Conservation (phyloP, 2,888 invertebrate species). For the Psococerastis gibbosa region DNA sequence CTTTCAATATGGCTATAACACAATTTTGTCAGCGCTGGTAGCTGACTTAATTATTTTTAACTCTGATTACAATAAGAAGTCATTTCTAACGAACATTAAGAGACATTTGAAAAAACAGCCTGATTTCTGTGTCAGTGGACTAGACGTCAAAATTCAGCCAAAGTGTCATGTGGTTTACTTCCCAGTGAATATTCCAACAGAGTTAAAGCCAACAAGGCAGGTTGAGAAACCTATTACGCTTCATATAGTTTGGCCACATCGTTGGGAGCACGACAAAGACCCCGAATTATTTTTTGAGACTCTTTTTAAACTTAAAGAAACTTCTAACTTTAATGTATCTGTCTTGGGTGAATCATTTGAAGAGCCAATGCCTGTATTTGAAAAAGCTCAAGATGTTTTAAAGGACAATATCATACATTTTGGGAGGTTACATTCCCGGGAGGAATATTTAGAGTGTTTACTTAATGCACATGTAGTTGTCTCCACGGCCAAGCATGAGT, state of each 20-base stretch:
- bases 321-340: conserved; percentile 35
- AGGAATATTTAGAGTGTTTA: conserved; percentile 37
- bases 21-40: conserved; percentile 43
- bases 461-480: conserved; percentile 40
- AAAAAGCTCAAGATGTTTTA: conserved; percentile 29
- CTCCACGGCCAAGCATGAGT: conserved; percentile 55
- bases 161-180: conserved; percentile 44
- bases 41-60: conserved; percentile 46
- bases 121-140: conserved; percentile 36
- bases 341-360: conserved; percentile 42
- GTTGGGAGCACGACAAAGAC: conserved; percentile 63
- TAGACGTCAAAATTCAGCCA: conserved; percentile 32
- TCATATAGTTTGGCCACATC: conserved; percentile 53
- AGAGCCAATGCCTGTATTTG: conserved; percentile 39
- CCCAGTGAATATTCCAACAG: conserved; percentile 28
- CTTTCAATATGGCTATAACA: conserved; percentile 57
- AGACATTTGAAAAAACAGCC: conserved; percentile 43
- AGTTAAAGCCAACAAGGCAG: conserved; percentile 12
- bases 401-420: conserved; percentile 33
- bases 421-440: conserved; percentile 35
- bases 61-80: conserved; percentile 43
- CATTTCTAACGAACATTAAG: conserved; percentile 40
- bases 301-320: conserved; percentile 30
- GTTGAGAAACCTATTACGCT: conserved; percentile 12
- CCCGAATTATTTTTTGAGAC: conserved; percentile 42